These are phyloP conservation scores for Drosophila rellima DNA, from an alignment of 2,888 invertebrate species.

Conservation along the genomic window DNA sequence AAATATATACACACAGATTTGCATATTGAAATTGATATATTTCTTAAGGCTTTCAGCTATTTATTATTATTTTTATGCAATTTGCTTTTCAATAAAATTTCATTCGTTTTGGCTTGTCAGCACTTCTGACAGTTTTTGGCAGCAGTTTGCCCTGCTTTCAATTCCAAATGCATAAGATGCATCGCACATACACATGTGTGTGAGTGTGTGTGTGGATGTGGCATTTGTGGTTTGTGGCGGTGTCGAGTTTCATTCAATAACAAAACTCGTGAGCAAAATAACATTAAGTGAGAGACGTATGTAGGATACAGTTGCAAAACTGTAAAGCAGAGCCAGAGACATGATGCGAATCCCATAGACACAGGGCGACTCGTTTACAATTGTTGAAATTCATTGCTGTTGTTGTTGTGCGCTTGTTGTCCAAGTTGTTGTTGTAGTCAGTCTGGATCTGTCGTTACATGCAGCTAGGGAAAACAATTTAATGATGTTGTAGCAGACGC, in stretches of 20 bases:
- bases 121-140: constrained; percentile 51
- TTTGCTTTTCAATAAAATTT: constrained; percentile 4
- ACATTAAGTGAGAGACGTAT: constrained; percentile 34
- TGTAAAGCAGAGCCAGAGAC: constrained; percentile 21
- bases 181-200: constrained; percentile 13
- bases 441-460: constrained; percentile 54
- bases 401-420: constrained; percentile 7
- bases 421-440: constrained; percentile 26
- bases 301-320: constrained; percentile 14
- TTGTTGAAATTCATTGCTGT: constrained; percentile 26
- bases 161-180: constrained; percentile 32
- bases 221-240: constrained; percentile 34
- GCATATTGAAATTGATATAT: neutral
- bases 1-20: neutral
- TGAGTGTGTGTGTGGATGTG: constrained; percentile 4
- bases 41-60: constrained; percentile 4
- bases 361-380: constrained; percentile 25
- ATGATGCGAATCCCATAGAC: constrained; percentile 25
- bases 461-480: constrained; percentile 75
- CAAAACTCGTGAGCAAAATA: constrained; percentile 59
- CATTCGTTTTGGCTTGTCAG: constrained; percentile 39
- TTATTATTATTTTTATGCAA: constrained; percentile 1
- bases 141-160: constrained; percentile 42
- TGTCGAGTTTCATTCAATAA: constrained; percentile 56
- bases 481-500: constrained; percentile 68